These are phyloP conservation scores for Ophion obscuratus DNA, from an alignment of 2,888 invertebrate species.

Conservation along the genomic window DNA sequence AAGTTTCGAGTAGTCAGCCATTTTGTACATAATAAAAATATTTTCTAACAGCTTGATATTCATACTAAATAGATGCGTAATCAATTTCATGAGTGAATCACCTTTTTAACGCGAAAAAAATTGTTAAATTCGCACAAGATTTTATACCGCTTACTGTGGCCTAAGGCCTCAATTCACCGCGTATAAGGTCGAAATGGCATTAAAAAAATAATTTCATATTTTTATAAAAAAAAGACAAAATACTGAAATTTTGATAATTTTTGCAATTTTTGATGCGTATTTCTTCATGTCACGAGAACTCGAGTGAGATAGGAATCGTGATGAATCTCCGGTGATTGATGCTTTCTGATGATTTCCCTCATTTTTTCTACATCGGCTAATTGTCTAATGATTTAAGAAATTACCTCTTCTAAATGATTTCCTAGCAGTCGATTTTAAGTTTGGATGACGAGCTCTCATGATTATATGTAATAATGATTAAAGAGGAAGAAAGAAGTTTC, in stretches of 20 bases:
- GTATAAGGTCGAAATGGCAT: background rate
- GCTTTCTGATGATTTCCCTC: background rate
- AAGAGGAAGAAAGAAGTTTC: slow-evolving; percentile 36
- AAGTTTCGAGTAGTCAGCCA: no score
- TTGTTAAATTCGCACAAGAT: no score
- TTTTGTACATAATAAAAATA: no score
- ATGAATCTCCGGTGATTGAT: background rate
- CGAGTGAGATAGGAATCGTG: slow-evolving; percentile 15
- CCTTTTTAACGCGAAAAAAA: no score
- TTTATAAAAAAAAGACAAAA: background rate
- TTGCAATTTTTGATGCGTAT: background rate
- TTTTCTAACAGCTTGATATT: no score
- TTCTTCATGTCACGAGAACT: slow-evolving; percentile 12
- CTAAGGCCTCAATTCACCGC: background rate
- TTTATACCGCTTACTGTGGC: no score
- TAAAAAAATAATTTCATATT: background rate
- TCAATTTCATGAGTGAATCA: no score
- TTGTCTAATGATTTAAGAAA: slow-evolving; percentile 19
- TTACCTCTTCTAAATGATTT: slow-evolving; percentile 18
- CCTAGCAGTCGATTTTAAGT: background rate
- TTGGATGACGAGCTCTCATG: slow-evolving; percentile 7
- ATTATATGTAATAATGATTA: slow-evolving; percentile 14
- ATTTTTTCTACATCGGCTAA: slow-evolving; percentile 8
- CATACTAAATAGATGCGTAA: no score
- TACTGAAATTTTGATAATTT: background rate